phyloP scores from a whole-genome alignment of 92 coral and sea anemone species.

The Parazoanthus darwini region DNA sequence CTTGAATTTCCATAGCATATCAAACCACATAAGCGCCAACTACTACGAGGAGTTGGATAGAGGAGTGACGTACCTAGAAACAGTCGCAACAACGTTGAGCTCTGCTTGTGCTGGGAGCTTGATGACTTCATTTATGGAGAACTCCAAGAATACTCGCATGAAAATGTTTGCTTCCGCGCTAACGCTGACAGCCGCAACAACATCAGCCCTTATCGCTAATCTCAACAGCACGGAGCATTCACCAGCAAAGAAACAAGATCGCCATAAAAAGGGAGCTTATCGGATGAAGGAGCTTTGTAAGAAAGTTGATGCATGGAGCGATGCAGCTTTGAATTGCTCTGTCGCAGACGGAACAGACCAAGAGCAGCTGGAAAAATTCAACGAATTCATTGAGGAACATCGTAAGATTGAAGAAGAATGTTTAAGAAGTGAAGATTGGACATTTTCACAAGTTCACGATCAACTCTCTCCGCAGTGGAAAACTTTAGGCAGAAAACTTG shows the following conservation, averaged over 20 bases:
- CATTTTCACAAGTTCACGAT: slow-evolving; percentile 7
- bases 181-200: not conserved
- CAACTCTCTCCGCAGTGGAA: slow-evolving; percentile 21
- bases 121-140: not conserved
- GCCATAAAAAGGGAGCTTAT: not conserved
- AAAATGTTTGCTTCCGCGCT: not conserved
- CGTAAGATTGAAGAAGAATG: not conserved
- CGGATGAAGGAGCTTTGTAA: not conserved
- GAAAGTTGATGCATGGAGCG: not conserved
- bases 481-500: not conserved
- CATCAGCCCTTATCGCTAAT: not conserved
- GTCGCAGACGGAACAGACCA: not conserved
- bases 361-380: not conserved
- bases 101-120: slow-evolving; percentile 1
- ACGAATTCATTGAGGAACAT: not conserved
- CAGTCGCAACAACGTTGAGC: not conserved
- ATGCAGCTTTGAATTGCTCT: not conserved
- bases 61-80: not conserved
- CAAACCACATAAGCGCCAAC: not conserved
- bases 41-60: not conserved
- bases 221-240: slow-evolving; percentile 15
- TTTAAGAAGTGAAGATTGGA: slow-evolving; percentile 9
- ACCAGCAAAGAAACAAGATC: not conserved
- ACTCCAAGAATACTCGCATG: not conserved
- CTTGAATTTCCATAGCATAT: not conserved